Evolutionary conservation across 2,113 vertebrate genomes (phyloP).

Genomic region (Colinus virginianus): DNA sequence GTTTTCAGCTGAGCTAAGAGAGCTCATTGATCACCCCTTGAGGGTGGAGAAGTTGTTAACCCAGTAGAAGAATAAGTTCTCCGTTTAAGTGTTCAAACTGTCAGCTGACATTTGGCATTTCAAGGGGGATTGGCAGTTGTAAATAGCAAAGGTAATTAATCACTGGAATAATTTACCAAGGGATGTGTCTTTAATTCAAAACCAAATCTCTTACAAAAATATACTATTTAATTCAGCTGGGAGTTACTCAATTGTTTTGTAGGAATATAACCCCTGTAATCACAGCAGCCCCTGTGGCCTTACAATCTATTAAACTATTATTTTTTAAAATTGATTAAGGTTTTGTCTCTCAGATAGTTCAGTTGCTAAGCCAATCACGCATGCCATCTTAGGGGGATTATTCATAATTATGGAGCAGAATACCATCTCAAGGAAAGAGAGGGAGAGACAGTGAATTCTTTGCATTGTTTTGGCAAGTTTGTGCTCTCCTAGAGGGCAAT

Average conservation of each 20-base stretch:
- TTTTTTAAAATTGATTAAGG: not conserved
- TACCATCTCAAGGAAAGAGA: conserved; percentile 19
- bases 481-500: not conserved
- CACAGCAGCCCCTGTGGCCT: not conserved
- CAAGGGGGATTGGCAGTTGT: not conserved
- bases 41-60: not conserved
- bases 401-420: conserved; percentile 26
- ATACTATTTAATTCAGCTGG: not conserved
- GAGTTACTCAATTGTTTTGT: not conserved
- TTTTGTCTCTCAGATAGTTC: not conserved
- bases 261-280: conserved; percentile 20
- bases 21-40: not conserved
- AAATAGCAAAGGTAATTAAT: conserved; percentile 36
- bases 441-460: not conserved
- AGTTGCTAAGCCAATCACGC: conserved; percentile 5
- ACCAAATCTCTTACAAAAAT: not conserved
- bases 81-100: not conserved
- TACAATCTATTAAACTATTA: conserved; percentile 3
- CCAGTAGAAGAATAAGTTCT: not conserved
- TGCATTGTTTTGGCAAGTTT: conserved; percentile 24
- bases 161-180: not conserved
- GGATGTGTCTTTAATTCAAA: conserved; percentile 17
- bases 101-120: not conserved
- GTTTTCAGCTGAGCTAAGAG: not conserved
- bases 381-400: not conserved